Percentiles rank a stretch among this genome's conserved stretches.
These are phyloP conservation scores for Dioctria rufipes DNA, from an alignment of 2,888 invertebrate species.

Conservation along the genomic window DNA sequence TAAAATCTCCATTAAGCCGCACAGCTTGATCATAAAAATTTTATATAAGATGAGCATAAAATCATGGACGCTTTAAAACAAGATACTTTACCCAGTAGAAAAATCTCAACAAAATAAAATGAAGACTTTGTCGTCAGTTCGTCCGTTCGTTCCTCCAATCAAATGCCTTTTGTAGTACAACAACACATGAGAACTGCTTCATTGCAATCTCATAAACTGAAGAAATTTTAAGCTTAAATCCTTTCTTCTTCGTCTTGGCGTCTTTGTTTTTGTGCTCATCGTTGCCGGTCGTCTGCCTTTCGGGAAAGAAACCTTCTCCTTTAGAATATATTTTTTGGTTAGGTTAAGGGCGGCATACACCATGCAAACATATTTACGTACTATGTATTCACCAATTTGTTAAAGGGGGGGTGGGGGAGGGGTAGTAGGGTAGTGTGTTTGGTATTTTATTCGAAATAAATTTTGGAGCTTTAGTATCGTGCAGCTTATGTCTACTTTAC, in stretches of 20 bases:
- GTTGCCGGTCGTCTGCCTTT: neutral
- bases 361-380: neutral
- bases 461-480: conserved; percentile 39
- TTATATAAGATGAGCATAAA: neutral
- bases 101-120: neutral
- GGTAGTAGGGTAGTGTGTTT: neutral
- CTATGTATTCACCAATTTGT: no score
- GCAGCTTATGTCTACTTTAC: conserved; percentile 13
- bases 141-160: neutral
- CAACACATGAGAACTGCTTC: conserved; percentile 18
- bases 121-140: no score
- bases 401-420: neutral
- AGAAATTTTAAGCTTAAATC: conserved; percentile 38
- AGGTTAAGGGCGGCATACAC: neutral
- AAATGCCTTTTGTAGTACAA: neutral
- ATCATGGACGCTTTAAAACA: conserved; percentile 3
- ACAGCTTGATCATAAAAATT: neutral
- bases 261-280: no score
- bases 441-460: conserved; percentile 34
- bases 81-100: neutral
- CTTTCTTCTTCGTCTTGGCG: neutral
- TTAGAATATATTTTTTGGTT: neutral
- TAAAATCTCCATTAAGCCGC: neutral
- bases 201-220: conserved; percentile 25
- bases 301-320: neutral